Conservation (phyloP, 2,797 vertebrate species). For the Melanotaenia maccullochi region DNA sequence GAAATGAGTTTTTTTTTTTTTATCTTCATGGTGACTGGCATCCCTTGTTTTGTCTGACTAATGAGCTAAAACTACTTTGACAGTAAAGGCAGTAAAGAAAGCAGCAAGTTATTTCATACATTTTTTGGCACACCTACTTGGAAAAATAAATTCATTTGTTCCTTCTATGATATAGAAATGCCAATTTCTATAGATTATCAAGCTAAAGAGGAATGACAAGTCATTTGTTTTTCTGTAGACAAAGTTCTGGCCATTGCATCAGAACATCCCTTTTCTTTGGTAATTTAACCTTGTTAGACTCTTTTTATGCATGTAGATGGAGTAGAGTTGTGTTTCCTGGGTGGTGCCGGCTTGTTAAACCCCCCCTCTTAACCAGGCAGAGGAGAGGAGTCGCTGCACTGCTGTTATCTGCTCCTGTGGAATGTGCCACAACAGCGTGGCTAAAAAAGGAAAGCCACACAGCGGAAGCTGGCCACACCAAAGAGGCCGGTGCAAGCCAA, state of each 20-base stretch:
- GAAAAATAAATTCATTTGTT: background rate
- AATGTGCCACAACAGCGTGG: slow-evolving; percentile 82
- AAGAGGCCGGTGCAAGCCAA: slow-evolving; percentile 69
- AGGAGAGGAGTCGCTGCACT: slow-evolving; percentile 49
- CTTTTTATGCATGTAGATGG: background rate
- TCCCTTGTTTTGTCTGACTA: background rate
- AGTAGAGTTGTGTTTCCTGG: slow-evolving; percentile 10
- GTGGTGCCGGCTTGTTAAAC: slow-evolving; percentile 27
- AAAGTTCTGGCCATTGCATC: background rate
- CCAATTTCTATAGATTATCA: background rate
- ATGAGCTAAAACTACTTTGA: background rate
- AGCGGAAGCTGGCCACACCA: slow-evolving; percentile 67
- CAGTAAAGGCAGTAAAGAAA: background rate
- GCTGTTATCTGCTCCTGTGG: slow-evolving; percentile 82
- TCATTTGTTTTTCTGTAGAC: background rate
- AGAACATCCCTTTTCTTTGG: background rate
- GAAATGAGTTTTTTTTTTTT: too few relatives aligned
- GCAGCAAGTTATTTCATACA: background rate
- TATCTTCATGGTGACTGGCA: background rate
- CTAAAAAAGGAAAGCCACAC: slow-evolving; percentile 83
- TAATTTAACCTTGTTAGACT: too few relatives aligned
- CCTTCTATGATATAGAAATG: background rate
- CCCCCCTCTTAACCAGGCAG: slow-evolving; percentile 20
- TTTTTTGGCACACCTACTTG: background rate
- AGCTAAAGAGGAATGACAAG: background rate